Conservation (phyloP, 2,113 vertebrate genomes). For the Aplodontia rufa region DNA sequence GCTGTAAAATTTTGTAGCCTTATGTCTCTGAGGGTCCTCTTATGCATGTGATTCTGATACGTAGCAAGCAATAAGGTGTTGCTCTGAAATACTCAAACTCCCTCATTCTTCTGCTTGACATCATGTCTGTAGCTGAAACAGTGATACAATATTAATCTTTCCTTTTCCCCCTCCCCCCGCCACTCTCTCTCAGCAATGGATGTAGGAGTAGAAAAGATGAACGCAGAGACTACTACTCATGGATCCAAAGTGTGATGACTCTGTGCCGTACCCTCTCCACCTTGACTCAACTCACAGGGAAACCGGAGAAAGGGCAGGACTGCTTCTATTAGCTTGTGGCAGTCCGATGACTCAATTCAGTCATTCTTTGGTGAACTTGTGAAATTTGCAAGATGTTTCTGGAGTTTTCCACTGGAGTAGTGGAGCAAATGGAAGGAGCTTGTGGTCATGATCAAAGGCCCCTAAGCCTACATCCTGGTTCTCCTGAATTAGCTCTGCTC, state of each 20-base stretch:
- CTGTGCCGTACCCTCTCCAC: constrained; percentile 76
- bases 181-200: constrained; percentile 9
- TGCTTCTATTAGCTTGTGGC: constrained; percentile 65
- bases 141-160: background rate
- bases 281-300: constrained; percentile 79
- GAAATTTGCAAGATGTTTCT: background rate
- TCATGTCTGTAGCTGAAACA: background rate
- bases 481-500: background rate
- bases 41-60: background rate
- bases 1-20: background rate
- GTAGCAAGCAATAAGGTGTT: background rate
- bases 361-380: background rate
- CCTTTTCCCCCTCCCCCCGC: too few relatives aligned
- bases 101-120: background rate
- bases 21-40: background rate
- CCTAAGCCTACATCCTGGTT: background rate
- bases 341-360: background rate
- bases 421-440: background rate
- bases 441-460: background rate
- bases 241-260: constrained; percentile 72
- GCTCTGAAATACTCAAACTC: constrained; percentile 17
- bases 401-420: background rate
- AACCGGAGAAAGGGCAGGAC: constrained; percentile 78
- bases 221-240: constrained; percentile 71
- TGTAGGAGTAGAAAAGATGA: constrained; percentile 78